Base-by-base conservation (phyloP, 2,113 vertebrate species). In the Microtus pennsylvanicus region DNA sequence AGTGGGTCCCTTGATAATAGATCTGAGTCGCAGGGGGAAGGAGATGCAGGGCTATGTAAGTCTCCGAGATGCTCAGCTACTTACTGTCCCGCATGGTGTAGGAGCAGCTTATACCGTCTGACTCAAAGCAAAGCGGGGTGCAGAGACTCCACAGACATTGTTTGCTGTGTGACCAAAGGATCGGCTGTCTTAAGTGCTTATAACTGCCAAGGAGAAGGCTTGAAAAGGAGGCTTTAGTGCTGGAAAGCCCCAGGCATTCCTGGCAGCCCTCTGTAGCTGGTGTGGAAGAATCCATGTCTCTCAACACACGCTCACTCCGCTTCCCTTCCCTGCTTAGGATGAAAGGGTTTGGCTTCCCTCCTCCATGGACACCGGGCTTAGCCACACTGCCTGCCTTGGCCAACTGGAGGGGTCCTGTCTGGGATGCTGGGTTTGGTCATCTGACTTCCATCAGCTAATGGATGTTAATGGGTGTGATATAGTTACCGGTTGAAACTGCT, bases 1-100 rank as follows among this genome's bases (percentile, higher is more conserved):
- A 90, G 50, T 24, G 74, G 82, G 82, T 81, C n/a, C 35, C 82
- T 81, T 78, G 86, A 80, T 75, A 87, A 93, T 24, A 80, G 81
- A 52, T 91, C 50, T 77, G 45, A 91, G 70, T 78, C 55, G n/a
- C 89, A n/a, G 87, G 13, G 47, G 72, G 78, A 28, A 85, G 87
- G 58, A 70, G 28, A 50, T 11, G 3, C 14, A 45, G 22, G 89
- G n/a, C 63, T 42, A 7, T 52, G 74, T 33, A 10, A 75, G 6
- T 17, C 45, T 30, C 90, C 47, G 7, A 72, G 6, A n/a, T 7
- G 50, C 70, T 28, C 14, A 52, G 67, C 77, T 42, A 0, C 0
- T 1, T 47, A 5, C 47, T 33, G 7, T 17, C 70, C 47, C 38
- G 47, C 3, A 0, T 4, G 30, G 7, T 16, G 11, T 5, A 52